Percentiles rank a stretch among this genome's conserved stretches.
Evolutionary conservation across 2,113 vertebrate genomes (phyloP).

Genomic region (Alouatta palliata): DNA sequence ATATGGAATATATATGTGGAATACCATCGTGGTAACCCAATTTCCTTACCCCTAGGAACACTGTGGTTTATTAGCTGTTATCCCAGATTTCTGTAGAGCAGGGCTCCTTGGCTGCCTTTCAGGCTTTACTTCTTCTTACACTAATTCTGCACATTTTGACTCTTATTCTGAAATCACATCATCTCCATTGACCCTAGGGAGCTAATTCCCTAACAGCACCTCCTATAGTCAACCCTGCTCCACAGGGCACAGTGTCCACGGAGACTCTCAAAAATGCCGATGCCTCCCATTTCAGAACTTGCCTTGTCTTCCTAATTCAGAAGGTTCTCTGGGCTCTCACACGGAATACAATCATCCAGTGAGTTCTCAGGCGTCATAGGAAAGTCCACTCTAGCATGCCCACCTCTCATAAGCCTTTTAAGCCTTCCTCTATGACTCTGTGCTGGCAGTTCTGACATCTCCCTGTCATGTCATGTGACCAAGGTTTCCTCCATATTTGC

Average conservation of each 20-base stretch:
- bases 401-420: neutral
- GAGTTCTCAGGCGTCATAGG: neutral
- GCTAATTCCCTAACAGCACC: neutral
- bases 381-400: neutral
- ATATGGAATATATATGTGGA: neutral
- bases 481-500: neutral
- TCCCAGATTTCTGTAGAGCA: neutral
- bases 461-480: neutral
- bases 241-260: neutral
- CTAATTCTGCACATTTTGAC: neutral
- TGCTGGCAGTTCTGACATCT: rapidly evolving
- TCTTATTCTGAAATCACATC: neutral
- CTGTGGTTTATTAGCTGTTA: neutral
- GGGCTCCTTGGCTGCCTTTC: neutral
- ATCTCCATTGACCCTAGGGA: neutral
- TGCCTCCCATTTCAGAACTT: neutral
- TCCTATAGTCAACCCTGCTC: neutral
- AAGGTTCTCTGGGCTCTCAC: neutral
- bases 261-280: too few species aligned
- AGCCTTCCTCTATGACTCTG: too few species aligned
- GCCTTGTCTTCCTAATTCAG: neutral
- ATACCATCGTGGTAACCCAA: neutral
- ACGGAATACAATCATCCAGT: neutral
- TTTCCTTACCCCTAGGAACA: neutral
- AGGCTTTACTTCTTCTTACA: neutral